Evolutionary conservation across 2,797 vertebrate genomes (phyloP).

Genomic region (Acanthurus leucopareius): DNA sequence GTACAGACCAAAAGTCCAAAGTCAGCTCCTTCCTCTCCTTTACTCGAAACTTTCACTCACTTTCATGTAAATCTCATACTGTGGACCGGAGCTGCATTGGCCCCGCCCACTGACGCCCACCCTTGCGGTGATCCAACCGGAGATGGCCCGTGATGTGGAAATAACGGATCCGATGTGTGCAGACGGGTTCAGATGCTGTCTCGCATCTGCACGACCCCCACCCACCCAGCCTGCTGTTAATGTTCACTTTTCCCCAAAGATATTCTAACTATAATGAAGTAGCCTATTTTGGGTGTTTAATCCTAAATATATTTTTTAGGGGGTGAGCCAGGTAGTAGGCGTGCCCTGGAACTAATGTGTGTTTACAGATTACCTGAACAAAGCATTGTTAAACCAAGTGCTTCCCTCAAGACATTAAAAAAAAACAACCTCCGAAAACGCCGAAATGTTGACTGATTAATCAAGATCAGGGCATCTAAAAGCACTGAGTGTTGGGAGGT

Average conservation of each 20-base stretch:
- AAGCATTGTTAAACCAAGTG: no score
- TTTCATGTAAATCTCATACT: conserved; percentile 31
- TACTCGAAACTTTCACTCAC: conserved; percentile 70
- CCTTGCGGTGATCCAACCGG: conserved; percentile 61
- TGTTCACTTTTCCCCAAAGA: no score
- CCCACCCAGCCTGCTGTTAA: no score
- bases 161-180: conserved; percentile 1
- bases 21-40: conserved; percentile 29
- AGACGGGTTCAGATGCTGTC: not conserved
- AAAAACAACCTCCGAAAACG: not conserved
- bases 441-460: not conserved
- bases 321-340: no score
- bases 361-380: no score
- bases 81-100: conserved; percentile 38
- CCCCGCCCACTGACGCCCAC: conserved; percentile 70
- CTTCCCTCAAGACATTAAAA: no score
- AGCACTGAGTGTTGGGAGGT: no score
- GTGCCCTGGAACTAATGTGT: no score
- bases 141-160: conserved; percentile 41
- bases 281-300: no score
- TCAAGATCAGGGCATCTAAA: not conserved
- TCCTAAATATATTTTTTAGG: no score
- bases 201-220: no score
- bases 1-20: not conserved
- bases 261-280: no score